Evolutionary conservation across 2,797 vertebrate species (phyloP), one percentile per base, ranked within the genome.

Genomic region (Erpetoichthys calabaricus): DNA sequence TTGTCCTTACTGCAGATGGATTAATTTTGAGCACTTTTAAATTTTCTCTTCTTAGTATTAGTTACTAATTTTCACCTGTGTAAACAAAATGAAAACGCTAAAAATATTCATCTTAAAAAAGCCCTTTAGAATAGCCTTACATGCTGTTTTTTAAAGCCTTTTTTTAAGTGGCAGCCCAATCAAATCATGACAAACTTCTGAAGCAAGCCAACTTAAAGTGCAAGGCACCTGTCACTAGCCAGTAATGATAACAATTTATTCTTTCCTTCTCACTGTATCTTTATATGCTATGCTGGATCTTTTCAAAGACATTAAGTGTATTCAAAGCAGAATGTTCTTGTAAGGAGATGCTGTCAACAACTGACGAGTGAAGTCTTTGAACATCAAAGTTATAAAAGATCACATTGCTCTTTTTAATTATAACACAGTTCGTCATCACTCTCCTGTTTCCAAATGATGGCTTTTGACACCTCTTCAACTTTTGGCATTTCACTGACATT

Each of bases 51-150:
- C 41, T 51, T 51, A n/a, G 5, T 51, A n/a, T 51, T 51, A 5
- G 9, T 51, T 51, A n/a, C 8, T 51, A 5, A 51, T 6, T 51
- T 51, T 5, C 50, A 51, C 9, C 25, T 51, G 8, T 51, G 9
- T 51, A 25, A 5, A n/a, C 50, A n/a, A 25, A 51, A 51, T 6
- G 25, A 51, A 5, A 51, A 51, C 5, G 51, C 44, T 50, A 6
- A 62, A 58, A 60, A 44, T 7, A n/a, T 60, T 53, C 6, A n/a
- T 64, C 43, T 62, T 58, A 62, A 52, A 68, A 56, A 63, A 58
- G 41, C 47, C 57, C 47, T 64, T 64, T 58, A 51, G 45, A 50
- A 8, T 51, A n/a, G 43, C 25, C 41, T 25, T 45, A 56, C 54
- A 64, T 50, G 47, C 9, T 62, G 60, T 3, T 52, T 10, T 41